Percentiles rank a stretch among this genome's conserved stretches.
These are phyloP conservation scores for Chrysochloris asiatica DNA, from an alignment of 2,113 vertebrate species.

Conservation along the genomic window DNA sequence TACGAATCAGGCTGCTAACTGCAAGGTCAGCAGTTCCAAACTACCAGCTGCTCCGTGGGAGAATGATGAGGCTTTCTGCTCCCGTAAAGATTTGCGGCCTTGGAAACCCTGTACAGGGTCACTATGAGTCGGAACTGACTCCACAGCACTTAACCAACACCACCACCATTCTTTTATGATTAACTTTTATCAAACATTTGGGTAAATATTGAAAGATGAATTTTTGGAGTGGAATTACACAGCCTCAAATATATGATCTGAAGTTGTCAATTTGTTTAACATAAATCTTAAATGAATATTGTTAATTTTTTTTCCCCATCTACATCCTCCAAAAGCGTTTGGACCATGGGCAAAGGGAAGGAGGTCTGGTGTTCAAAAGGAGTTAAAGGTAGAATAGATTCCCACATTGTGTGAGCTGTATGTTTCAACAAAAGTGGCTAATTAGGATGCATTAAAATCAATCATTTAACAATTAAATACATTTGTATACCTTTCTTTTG, in stretches of 20 bases:
- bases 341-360: not conserved
- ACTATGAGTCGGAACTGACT: too few relatives aligned
- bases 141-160: too few relatives aligned
- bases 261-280: not conserved
- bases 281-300: not conserved
- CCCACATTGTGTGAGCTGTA: not conserved
- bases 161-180: not conserved
- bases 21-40: too few relatives aligned
- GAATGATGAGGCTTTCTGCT: not conserved
- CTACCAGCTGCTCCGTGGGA: too few relatives aligned
- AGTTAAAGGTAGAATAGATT: not conserved
- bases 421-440: not conserved
- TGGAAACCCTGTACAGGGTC: too few relatives aligned
- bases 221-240: not conserved
- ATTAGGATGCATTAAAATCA: rapidly evolving
- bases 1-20: too few relatives aligned
- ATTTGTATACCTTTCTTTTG: not conserved
- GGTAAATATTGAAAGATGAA: not conserved
- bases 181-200: not conserved
- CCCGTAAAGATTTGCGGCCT: too few relatives aligned
- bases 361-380: not conserved
- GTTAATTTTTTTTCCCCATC: not conserved
- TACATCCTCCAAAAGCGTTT: not conserved
- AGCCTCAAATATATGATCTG: too few relatives aligned
- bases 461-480: slow-evolving; percentile 30